Evolutionary conservation across 2,888 invertebrate genomes (phyloP).

Genomic region (Tetragonula carbonaria): DNA sequence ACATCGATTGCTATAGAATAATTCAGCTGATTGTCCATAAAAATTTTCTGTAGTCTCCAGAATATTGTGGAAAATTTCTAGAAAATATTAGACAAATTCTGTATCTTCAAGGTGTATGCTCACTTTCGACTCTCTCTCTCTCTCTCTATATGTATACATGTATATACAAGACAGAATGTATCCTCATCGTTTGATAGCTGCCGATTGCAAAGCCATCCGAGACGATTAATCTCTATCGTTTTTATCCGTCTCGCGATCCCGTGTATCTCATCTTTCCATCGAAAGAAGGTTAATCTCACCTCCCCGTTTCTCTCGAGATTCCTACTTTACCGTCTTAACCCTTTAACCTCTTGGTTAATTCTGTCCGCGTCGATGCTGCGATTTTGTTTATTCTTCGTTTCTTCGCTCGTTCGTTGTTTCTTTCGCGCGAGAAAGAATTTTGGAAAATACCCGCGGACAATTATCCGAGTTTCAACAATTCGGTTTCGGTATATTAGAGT

Average conservation of each 20-base stretch:
- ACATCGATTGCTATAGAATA: too few relatives aligned
- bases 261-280: constrained; percentile 54
- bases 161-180: constrained; percentile 26
- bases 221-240: constrained; percentile 53
- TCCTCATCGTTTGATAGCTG: constrained; percentile 43
- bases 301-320: constrained; percentile 24
- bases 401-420: background rate
- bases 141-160: constrained; percentile 3
- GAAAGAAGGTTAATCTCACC: constrained; percentile 43
- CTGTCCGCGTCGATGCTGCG: constrained; percentile 30
- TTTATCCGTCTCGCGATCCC: constrained; percentile 49
- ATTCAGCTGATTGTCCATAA: too few relatives aligned
- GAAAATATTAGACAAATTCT: too few relatives aligned
- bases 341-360: constrained; percentile 56
- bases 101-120: too few relatives aligned
- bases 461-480: background rate
- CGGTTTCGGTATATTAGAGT: too few relatives aligned
- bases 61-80: too few relatives aligned
- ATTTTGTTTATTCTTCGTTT: constrained; percentile 4
- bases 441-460: background rate
- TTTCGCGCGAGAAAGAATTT: background rate
- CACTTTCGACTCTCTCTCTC: too few relatives aligned
- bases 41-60: too few relatives aligned
- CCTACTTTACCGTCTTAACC: constrained; percentile 53
- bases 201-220: constrained; percentile 43